phyloP scores from a whole-genome alignment of 2,113 vertebrate species.

The Pseudonaja textilis region DNA sequence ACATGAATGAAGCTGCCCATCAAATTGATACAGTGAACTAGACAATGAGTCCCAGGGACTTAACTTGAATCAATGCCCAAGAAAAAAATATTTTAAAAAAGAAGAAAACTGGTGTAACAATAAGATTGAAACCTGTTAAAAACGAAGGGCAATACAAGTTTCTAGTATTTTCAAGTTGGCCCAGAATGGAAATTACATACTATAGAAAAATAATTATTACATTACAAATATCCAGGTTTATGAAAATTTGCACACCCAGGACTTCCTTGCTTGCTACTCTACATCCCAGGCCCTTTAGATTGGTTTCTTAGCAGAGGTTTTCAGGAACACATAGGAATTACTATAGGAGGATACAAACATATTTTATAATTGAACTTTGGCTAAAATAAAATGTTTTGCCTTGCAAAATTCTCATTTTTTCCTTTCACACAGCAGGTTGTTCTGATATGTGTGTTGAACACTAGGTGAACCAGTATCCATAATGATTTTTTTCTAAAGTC shows the following conservation, averaged over 20 bases:
- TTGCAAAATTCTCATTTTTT: constrained; percentile 1
- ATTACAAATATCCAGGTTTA: too few relatives aligned
- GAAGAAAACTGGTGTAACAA: neutral
- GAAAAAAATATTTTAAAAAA: neutral
- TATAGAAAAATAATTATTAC: neutral
- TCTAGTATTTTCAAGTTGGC: constrained; percentile 12
- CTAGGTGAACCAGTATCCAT: neutral
- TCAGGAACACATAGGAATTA: neutral
- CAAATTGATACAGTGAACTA: neutral
- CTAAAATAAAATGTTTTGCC: neutral
- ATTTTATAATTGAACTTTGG: neutral
- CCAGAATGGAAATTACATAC: constrained; percentile 6
- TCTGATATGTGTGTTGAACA: neutral
- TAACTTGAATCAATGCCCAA: neutral
- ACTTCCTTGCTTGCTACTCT: neutral
- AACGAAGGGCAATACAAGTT: neutral
- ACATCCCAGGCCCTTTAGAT: neutral
- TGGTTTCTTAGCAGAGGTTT: neutral
- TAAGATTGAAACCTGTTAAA: neutral
- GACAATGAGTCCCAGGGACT: neutral
- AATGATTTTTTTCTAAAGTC: constrained; percentile 3
- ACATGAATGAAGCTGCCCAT: neutral
- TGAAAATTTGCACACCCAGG: neutral
- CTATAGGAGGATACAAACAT: neutral
- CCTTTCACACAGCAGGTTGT: neutral